These are phyloP conservation scores for Cantharis rufa DNA, from an alignment of 2,888 invertebrate genomes.

Conservation along the genomic window DNA sequence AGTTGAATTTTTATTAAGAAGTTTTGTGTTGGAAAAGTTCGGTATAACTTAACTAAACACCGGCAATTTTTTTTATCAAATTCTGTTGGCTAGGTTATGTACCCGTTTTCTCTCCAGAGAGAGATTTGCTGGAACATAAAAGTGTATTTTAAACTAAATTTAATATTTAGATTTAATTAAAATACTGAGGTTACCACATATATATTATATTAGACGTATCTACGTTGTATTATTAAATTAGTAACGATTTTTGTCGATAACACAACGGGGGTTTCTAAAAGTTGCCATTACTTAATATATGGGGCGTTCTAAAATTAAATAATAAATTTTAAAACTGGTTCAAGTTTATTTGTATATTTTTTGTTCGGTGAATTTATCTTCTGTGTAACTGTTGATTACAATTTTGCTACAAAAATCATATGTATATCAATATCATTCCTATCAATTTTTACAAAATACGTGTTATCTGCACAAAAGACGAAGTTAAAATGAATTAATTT, in stretches of 20 bases:
- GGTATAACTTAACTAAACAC: background rate
- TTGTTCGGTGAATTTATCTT: background rate
- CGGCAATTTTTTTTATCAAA: background rate
- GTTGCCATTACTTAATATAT: background rate
- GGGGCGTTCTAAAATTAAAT: background rate
- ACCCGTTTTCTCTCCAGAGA: background rate
- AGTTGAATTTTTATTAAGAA: background rate
- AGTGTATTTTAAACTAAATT: background rate
- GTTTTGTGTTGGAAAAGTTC: background rate
- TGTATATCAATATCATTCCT: too few relatives aligned
- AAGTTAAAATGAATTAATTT: too few relatives aligned
- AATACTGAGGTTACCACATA: background rate
- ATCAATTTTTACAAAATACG: too few relatives aligned
- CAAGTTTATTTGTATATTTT: background rate
- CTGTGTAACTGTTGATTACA: too few relatives aligned
- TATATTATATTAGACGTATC: too few relatives aligned
- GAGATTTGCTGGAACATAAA: background rate
- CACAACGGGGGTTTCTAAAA: background rate
- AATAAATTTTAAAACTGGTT: background rate
- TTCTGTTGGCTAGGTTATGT: background rate
- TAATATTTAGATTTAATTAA: background rate
- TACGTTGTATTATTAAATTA: background rate
- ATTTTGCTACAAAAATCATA: too few relatives aligned
- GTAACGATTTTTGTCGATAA: background rate
- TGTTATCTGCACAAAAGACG: too few relatives aligned